Evolutionary conservation across 2,113 vertebrate species (phyloP).

Genomic region (Lophochroa leadbeateri): DNA sequence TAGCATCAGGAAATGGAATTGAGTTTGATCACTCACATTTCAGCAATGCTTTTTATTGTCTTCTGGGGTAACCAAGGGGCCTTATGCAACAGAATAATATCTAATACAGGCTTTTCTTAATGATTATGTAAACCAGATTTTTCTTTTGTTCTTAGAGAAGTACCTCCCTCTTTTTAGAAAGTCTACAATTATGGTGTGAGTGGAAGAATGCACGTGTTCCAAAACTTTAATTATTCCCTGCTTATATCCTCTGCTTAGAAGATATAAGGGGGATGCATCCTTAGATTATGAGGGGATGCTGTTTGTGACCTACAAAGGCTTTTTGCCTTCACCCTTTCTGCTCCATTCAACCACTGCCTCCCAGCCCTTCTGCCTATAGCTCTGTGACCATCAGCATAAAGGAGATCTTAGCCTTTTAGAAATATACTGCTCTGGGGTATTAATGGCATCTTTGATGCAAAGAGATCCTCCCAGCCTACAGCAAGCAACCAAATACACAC

Average conservation of each 20-base stretch:
- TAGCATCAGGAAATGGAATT: neutral
- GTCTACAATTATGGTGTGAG: neutral
- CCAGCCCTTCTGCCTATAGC: neutral
- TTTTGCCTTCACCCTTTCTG: neutral
- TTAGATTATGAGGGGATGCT: neutral
- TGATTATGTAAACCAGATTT: neutral
- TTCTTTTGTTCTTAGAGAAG: neutral
- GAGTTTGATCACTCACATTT: neutral
- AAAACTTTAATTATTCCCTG: neutral
- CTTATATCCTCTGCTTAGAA: neutral
- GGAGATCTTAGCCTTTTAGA: neutral
- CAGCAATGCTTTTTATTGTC: neutral
- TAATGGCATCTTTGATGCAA: neutral
- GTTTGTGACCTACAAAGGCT: neutral
- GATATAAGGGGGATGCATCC: neutral
- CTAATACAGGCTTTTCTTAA: neutral
- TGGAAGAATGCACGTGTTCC: neutral
- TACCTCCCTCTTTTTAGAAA: neutral
- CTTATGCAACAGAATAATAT: neutral
- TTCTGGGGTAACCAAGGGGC: neutral
- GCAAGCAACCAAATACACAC: neutral
- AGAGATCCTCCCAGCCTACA: neutral
- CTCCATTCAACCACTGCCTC: neutral
- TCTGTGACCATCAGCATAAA: neutral
- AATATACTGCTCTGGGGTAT: neutral